Conservation (phyloP, 30 jellyfish, hydroid and myxozoan species). For the Aurelia aurita complex sp. Pacific region DNA sequence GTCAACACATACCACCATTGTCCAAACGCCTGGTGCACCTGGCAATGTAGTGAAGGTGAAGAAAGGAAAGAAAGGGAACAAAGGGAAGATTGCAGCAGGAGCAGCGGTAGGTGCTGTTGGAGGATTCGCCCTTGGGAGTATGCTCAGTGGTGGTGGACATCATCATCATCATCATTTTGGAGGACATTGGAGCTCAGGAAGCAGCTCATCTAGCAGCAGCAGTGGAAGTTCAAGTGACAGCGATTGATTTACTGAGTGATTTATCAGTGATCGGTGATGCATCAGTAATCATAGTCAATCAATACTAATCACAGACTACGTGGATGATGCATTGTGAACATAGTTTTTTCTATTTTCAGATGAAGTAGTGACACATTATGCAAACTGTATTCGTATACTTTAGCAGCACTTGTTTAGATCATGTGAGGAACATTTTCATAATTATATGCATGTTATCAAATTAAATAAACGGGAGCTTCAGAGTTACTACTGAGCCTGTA, state of each 20-base stretch:
- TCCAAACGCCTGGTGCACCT: conserved; percentile 45
- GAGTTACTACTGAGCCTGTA: no score
- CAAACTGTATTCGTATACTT: no score
- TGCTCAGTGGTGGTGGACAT: conserved; percentile 67
- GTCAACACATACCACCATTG: conserved; percentile 62
- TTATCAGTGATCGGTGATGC: background rate
- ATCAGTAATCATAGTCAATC: background rate
- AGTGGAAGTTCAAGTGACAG: conserved; percentile 63
- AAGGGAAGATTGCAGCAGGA: conserved; percentile 71
- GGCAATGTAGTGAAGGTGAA: conserved; percentile 48
- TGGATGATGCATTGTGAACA: background rate
- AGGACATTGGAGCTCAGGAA: conserved; percentile 1
- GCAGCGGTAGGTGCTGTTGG: conserved; percentile 80
- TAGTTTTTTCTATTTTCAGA: no score
- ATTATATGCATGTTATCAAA: no score
- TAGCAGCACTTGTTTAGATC: no score
- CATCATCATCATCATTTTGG: conserved; percentile 23
- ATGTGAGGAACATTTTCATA: no score
- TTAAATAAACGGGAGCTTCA: no score
- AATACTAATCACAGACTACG: background rate
- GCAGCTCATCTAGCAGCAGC: conserved; percentile 64
- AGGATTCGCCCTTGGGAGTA: conserved; percentile 68
- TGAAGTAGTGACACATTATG: no score
- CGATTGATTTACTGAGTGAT: conserved; percentile 4
- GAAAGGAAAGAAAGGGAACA: conserved; percentile 55